Base-by-base conservation (phyloP, 2,113 vertebrate species). In the Lophochroa leadbeateri region DNA sequence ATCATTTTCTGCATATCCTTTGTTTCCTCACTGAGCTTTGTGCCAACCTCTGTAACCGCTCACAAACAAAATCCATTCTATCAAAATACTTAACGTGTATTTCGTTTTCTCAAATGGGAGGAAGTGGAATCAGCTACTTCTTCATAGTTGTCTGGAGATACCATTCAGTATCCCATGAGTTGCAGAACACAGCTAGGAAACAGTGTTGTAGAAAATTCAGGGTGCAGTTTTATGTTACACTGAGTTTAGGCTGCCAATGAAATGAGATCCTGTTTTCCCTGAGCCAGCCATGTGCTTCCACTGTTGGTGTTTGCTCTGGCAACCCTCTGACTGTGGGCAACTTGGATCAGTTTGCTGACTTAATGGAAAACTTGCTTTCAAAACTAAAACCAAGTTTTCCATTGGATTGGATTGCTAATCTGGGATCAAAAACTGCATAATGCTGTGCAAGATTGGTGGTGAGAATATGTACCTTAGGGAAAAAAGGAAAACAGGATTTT, bases 231-330 rank as follows among this genome's bases (percentile, higher is more conserved):
- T 79, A 46, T 19, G 61, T 91, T 71, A 17, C 10, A 1, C 21
- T 0, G n/a, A 67, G 55, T 77, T 80, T 85, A 58, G 71, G 52
- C 71, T 88, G 86, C 68, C 60, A 29, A 1, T 44, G 92, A 72
- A 93, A 90, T 0, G 8, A 37, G 92, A 84, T 87, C 69, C 55
- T 53, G 9, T 23, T 79, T 52, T 91, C 87, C 50, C 58, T 10
- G 37, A 49, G 52, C 80, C 67, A 79, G 88, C 85, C 86, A 5
- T 72, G 90, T 93, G 87, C 88, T 92, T 29, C 69, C 81, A 39
- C 50, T 68, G 65, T 70, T 91, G 57, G 83, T 83, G 82, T 93
- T 97, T 97, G 84, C 90, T 90, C 92, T 96, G 96, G 91, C 88
- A 76, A 4, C 72, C 43, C 24, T n/a, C 53, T 64, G 86, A 1